A percentile compares a stretch with the other conserved stretches of the same genome.
Conservation (phyloP, 2,797 vertebrate species). For the Leptodactylus fallax region DNA sequence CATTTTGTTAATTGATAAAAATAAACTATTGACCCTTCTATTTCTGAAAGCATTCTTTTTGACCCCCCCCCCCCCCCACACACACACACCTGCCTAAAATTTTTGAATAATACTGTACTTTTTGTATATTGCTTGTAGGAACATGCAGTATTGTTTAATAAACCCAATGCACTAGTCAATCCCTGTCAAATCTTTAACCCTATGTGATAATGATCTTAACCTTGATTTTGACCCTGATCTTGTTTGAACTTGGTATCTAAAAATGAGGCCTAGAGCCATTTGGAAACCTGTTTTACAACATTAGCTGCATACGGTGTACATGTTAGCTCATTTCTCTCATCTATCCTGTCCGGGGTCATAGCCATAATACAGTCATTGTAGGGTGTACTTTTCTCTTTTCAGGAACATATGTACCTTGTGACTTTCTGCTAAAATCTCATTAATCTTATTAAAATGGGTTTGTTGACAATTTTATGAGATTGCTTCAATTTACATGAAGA, state of each 20-base stretch:
- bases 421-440: neutral
- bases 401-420: neutral
- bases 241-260: conserved; percentile 18
- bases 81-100: too few species aligned
- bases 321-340: neutral
- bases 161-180: neutral
- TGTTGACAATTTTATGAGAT: neutral
- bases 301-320: neutral
- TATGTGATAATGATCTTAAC: neutral
- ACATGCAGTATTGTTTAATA: neutral
- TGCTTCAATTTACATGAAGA: neutral
- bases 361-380: neutral
- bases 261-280: neutral
- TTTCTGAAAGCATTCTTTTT: too few species aligned
- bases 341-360: neutral
- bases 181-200: neutral
- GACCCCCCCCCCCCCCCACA: too few species aligned
- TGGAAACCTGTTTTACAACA: conserved; percentile 31
- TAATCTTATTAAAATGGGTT: neutral
- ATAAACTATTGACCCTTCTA: too few species aligned
- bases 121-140: neutral
- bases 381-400: neutral
- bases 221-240: neutral
- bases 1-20: too few species aligned
- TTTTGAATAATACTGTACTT: neutral